Conservation (phyloP, 1,140 invertebrate species). For the Panulirus ornatus region DNA sequence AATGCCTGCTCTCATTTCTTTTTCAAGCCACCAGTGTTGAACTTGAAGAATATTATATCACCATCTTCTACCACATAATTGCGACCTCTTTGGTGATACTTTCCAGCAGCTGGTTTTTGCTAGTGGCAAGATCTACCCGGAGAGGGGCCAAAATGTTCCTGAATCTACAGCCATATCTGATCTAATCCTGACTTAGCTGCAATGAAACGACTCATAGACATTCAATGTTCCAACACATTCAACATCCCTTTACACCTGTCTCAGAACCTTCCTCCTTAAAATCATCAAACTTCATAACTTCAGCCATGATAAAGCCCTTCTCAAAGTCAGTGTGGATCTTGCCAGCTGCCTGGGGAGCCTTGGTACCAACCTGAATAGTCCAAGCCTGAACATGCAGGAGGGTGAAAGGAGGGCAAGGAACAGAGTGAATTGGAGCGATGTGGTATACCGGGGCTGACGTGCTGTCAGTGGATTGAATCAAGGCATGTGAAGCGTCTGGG, state of each 20-base stretch:
- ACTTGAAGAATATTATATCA: slow-evolving; percentile 99
- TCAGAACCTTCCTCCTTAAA: slow-evolving; percentile 98
- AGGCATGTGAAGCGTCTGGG: too few species aligned
- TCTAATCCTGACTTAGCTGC: too few species aligned
- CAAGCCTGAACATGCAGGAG: too few species aligned
- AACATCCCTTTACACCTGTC: slow-evolving; percentile 88
- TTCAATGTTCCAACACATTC: too few species aligned
- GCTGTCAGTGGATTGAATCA: too few species aligned
- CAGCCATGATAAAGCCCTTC: slow-evolving; percentile 99
- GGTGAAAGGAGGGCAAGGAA: too few species aligned
- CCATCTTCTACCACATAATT: slow-evolving; percentile 99
- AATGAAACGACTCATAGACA: too few species aligned
- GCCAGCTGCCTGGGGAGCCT: slow-evolving; percentile 98
- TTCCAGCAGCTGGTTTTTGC: slow-evolving; percentile 97
- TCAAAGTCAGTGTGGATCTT: slow-evolving; percentile 99
- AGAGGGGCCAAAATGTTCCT: too few species aligned
- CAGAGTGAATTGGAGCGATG: too few species aligned
- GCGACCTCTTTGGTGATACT: slow-evolving; percentile 98
- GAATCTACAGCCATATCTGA: too few species aligned
- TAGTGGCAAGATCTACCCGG: too few species aligned
- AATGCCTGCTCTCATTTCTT: slow-evolving; percentile 85
- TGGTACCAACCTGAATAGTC: slow-evolving; percentile 96
- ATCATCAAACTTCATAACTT: slow-evolving; percentile 98
- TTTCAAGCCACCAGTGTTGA: slow-evolving; percentile 96
- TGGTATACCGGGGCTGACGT: too few species aligned